A percentile compares a stretch with the other conserved stretches of the same genome.
Evolutionary conservation across 2,888 invertebrate genomes (phyloP).

Genomic region (Eumerus sabulonum): DNA sequence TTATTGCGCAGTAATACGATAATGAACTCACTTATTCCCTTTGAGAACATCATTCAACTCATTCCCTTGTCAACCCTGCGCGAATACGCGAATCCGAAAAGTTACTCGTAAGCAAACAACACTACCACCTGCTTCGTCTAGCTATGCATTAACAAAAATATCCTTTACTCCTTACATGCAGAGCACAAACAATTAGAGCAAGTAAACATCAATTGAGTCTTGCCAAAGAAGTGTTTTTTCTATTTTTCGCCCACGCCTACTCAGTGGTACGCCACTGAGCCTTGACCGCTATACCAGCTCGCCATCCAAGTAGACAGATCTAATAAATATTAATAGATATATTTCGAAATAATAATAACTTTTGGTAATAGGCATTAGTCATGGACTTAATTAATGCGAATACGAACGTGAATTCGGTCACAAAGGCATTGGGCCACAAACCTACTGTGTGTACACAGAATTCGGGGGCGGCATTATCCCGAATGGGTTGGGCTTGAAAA

Average conservation of each 20-base stretch:
- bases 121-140: no score
- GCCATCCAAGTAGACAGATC: neutral
- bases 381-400: slow-evolving; percentile 25
- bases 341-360: slow-evolving; percentile 3
- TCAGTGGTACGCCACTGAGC: neutral
- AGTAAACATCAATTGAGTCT: neutral
- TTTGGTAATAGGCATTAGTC: slow-evolving; percentile 6
- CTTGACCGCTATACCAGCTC: neutral
- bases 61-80: no score
- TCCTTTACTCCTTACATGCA: no score
- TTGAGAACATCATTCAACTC: slow-evolving; percentile 45
- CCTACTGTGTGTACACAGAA: no score
- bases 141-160: no score
- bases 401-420: neutral
- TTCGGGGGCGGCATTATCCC: no score
- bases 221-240: neutral
- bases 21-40: slow-evolving; percentile 51
- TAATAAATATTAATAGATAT: no score
- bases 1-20: slow-evolving; percentile 23
- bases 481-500: no score
- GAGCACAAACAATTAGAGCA: neutral
- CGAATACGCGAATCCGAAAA: slow-evolving; percentile 8
- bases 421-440: no score
- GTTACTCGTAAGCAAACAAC: slow-evolving; percentile 11
- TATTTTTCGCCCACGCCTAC: no score